A percentile compares a stretch with the other conserved stretches of the same genome.
phyloP scores from a whole-genome alignment of 1,140 invertebrate genomes.

The Halesus radiatus region DNA sequence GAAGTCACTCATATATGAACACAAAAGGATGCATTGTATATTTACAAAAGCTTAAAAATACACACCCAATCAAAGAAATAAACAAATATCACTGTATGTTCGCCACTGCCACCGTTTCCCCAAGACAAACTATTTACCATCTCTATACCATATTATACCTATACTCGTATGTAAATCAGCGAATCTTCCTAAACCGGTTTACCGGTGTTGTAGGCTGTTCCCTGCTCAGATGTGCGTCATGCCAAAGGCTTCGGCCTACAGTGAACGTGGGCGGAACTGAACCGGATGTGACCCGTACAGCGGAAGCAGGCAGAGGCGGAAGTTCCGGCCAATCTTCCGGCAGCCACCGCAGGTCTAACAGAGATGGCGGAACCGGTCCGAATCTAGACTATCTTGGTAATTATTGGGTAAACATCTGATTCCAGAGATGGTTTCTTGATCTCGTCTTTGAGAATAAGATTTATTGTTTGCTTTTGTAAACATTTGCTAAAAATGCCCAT shows the following conservation, averaged over 20 bases:
- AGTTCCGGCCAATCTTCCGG: conserved; percentile 24
- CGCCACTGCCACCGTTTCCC: too few relatives aligned
- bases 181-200: background rate
- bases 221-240: too few relatives aligned
- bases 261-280: conserved; percentile 17
- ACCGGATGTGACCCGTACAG: conserved; percentile 34
- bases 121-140: too few relatives aligned
- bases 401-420: background rate
- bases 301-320: conserved; percentile 24
- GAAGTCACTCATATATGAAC: too few relatives aligned
- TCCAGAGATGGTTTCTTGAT: background rate
- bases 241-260: background rate
- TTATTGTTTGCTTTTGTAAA: too few relatives aligned
- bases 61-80: too few relatives aligned
- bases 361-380: background rate
- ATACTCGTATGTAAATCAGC: background rate
- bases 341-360: conserved; percentile 18
- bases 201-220: background rate
- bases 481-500: too few relatives aligned
- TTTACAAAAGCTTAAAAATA: too few relatives aligned
- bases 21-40: too few relatives aligned
- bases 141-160: background rate
- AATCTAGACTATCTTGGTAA: background rate
- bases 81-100: too few relatives aligned
- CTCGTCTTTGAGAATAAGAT: too few relatives aligned